These are phyloP conservation scores for Drosophila atripex DNA, from an alignment of 2,888 invertebrate species.

Conservation along the genomic window DNA sequence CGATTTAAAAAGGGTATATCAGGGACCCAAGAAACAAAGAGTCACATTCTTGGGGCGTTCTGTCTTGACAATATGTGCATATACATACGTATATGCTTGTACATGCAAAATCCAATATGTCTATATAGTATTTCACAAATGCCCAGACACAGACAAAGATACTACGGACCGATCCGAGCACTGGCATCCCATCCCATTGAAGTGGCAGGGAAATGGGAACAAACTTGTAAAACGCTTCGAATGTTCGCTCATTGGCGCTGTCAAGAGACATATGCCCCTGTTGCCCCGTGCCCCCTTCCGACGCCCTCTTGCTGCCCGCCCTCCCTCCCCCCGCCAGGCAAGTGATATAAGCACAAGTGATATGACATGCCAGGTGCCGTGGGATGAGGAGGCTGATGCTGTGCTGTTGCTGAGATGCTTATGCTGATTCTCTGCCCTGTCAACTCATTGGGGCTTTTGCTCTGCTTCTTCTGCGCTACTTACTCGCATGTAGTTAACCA, in stretches of 20 bases:
- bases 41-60: conserved; percentile 39
- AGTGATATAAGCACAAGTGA: conserved; percentile 66
- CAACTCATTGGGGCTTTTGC: conserved; percentile 55
- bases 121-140: conserved; percentile 76
- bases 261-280: conserved; percentile 66
- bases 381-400: conserved; percentile 24
- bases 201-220: conserved; percentile 76
- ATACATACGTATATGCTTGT: conserved; percentile 21
- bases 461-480: conserved; percentile 64
- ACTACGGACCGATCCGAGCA: conserved; percentile 18
- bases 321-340: conserved; percentile 3
- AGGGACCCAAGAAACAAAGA: conserved; percentile 1
- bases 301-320: neutral
- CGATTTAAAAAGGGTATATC: no score
- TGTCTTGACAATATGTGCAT: conserved; percentile 30
- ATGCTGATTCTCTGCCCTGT: conserved; percentile 58
- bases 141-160: conserved; percentile 52
- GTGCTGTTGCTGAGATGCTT: conserved; percentile 12
- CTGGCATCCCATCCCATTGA: conserved; percentile 30
- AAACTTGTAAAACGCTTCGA: conserved; percentile 83
- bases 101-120: conserved; percentile 74
- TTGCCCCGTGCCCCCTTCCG: conserved; percentile 18
- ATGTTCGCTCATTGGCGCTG: conserved; percentile 83
- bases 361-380: conserved; percentile 82
- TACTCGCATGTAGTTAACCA: conserved; percentile 63